Conservation (phyloP, 2,888 invertebrate genomes). For the Pseudoips prasinana region DNA sequence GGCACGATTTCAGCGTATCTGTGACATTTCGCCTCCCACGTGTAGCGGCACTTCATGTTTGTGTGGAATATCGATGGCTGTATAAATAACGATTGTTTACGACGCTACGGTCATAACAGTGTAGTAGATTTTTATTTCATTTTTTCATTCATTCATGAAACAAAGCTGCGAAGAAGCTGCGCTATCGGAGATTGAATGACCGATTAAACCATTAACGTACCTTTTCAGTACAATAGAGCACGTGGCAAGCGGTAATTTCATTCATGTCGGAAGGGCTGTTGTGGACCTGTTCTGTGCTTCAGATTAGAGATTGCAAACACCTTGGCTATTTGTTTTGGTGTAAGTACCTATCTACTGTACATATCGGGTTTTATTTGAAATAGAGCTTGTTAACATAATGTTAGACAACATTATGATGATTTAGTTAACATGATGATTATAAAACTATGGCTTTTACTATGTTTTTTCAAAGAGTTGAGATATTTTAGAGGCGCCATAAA, state of each 20-base stretch:
- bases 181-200: slow-evolving; percentile 64
- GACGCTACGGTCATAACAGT: slow-evolving; percentile 46
- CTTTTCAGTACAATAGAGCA: slow-evolving; percentile 69
- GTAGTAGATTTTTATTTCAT: slow-evolving; percentile 51
- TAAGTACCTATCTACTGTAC: no score
- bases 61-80: slow-evolving; percentile 30
- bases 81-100: slow-evolving; percentile 54
- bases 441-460: no score
- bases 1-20: slow-evolving; percentile 12
- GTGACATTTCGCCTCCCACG: slow-evolving; percentile 29
- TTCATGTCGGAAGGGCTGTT: slow-evolving; percentile 58
- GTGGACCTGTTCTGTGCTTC: slow-evolving; percentile 25
- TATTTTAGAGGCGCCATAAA: no score
- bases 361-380: no score
- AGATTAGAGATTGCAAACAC: slow-evolving; percentile 25
- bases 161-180: slow-evolving; percentile 55
- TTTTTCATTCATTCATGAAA: slow-evolving; percentile 70
- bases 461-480: no score
- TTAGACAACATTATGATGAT: no score
- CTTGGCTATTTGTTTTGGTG: slow-evolving; percentile 29
- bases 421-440: no score
- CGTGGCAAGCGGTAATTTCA: slow-evolving; percentile 65
- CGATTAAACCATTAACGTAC: slow-evolving; percentile 67
- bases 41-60: slow-evolving; percentile 26
- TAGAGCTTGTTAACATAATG: no score